Conservation (phyloP, 35 echinoderm and acorn worm species). For the Lytechinus variegatus region DNA sequence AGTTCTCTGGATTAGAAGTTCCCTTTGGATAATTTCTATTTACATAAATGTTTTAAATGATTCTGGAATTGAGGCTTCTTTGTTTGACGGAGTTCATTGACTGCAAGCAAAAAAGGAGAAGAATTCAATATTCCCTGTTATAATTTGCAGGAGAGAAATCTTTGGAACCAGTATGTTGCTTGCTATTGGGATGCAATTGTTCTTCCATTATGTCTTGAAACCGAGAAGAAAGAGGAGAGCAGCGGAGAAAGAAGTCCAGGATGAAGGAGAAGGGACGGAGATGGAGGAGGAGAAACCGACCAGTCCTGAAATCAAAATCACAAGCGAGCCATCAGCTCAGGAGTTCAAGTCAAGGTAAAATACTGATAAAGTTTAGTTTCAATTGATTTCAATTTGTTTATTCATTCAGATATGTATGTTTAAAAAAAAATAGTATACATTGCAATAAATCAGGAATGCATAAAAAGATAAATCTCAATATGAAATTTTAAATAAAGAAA, state of each 20-base stretch:
- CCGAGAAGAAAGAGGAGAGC: background rate
- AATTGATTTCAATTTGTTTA: background rate
- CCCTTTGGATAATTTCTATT: too few species aligned
- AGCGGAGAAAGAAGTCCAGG: background rate
- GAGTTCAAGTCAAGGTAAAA: conserved; percentile 44
- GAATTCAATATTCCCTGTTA: too few species aligned
- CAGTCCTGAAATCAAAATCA: background rate
- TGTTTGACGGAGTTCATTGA: too few species aligned
- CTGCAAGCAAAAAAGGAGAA: too few species aligned
- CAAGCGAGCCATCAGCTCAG: background rate
- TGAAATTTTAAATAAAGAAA: too few species aligned
- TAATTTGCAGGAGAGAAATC: conserved; percentile 8
- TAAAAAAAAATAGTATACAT: background rate
- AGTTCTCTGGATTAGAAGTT: too few species aligned
- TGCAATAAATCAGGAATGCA: too few species aligned
- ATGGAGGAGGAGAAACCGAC: background rate
- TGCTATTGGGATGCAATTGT: conserved; percentile 33
- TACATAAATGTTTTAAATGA: too few species aligned
- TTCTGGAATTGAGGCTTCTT: too few species aligned
- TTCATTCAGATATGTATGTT: background rate
- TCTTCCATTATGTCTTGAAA: conserved; percentile 26
- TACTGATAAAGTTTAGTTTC: background rate
- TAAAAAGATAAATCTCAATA: too few species aligned
- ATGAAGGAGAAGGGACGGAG: background rate
- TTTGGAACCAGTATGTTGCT: conserved; percentile 10